These are phyloP conservation scores for Serranus cabrilla DNA, from an alignment of 2,797 vertebrate genomes.

Conservation along the genomic window DNA sequence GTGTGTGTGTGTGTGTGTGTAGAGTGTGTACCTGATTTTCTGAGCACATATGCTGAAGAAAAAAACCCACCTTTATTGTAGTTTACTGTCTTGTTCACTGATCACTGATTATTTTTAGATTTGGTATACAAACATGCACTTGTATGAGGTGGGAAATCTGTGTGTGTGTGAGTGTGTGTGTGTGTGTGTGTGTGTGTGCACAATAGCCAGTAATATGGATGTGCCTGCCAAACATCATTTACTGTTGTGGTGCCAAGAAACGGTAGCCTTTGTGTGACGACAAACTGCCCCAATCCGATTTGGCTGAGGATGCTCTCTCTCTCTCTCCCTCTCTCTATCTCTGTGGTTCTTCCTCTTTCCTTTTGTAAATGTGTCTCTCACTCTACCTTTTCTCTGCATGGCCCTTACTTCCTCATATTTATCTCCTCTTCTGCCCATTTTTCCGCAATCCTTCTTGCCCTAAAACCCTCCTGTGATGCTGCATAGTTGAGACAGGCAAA, in stretches of 20 bases:
- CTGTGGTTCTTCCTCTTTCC: background rate
- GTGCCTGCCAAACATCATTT: slow-evolving; percentile 78
- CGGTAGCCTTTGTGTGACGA: slow-evolving; percentile 75
- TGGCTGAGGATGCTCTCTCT: slow-evolving; percentile 47
- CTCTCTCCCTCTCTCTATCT: slow-evolving; percentile 22
- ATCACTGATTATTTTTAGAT: slow-evolving; percentile 13
- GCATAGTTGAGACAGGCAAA: slow-evolving; percentile 46
- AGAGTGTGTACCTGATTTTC: slow-evolving; percentile 9
- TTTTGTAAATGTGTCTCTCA: background rate
- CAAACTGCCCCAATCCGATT: slow-evolving; percentile 74
- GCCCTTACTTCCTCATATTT: slow-evolving; percentile 29
- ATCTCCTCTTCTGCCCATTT: slow-evolving; percentile 10
- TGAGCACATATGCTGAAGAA: background rate
- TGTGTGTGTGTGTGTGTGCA: slow-evolving; percentile 54
- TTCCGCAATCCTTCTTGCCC: background rate
- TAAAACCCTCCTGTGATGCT: slow-evolving; percentile 39
- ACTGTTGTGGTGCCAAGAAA: slow-evolving; percentile 73
- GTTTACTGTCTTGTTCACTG: background rate
- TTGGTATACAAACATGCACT: background rate
- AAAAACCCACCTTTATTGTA: background rate
- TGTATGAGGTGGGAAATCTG: slow-evolving; percentile 21
- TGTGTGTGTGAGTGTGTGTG: slow-evolving; percentile 25
- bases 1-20: slow-evolving; percentile 11
- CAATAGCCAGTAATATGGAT: slow-evolving; percentile 60
- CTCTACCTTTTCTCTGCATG: background rate